Conservation (phyloP, 2,888 invertebrate genomes). For the Euclidia mi region DNA sequence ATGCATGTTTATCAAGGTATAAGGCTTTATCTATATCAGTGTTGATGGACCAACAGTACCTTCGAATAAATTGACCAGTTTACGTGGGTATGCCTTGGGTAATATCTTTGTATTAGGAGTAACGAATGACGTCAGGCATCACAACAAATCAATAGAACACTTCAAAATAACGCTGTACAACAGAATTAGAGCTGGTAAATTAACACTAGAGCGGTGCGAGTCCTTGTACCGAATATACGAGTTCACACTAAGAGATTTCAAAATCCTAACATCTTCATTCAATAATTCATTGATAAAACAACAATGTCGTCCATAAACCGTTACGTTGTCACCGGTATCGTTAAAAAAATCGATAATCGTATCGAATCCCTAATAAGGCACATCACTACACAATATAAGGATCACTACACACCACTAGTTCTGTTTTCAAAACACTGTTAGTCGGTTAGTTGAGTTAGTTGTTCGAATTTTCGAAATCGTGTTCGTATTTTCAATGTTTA, state of each 20-base stretch:
- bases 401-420: slow-evolving; percentile 71
- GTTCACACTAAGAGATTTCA: slow-evolving; percentile 38
- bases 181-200: slow-evolving; percentile 26
- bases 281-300: slow-evolving; percentile 53
- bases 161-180: slow-evolving; percentile 29
- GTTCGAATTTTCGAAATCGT: slow-evolving; percentile 70
- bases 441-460: slow-evolving; percentile 69
- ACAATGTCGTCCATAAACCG: slow-evolving; percentile 63
- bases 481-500: slow-evolving; percentile 63
- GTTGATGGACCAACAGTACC: slow-evolving; percentile 18
- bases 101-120: slow-evolving; percentile 15
- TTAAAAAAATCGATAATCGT: slow-evolving; percentile 64
- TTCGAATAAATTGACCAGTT: slow-evolving; percentile 19
- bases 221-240: slow-evolving; percentile 36
- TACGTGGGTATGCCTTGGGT: slow-evolving; percentile 38
- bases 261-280: slow-evolving; percentile 49
- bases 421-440: slow-evolving; percentile 70
- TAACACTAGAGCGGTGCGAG: slow-evolving; percentile 22
- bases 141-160: slow-evolving; percentile 24
- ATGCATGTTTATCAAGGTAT: too few relatives aligned
- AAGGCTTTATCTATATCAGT: neutral
- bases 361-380: slow-evolving; percentile 73
- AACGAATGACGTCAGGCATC: slow-evolving; percentile 27
- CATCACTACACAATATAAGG: slow-evolving; percentile 67
- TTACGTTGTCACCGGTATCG: slow-evolving; percentile 76